Evolutionary conservation across 2,888 invertebrate species (phyloP).

Genomic region (Fragum sueziense): DNA sequence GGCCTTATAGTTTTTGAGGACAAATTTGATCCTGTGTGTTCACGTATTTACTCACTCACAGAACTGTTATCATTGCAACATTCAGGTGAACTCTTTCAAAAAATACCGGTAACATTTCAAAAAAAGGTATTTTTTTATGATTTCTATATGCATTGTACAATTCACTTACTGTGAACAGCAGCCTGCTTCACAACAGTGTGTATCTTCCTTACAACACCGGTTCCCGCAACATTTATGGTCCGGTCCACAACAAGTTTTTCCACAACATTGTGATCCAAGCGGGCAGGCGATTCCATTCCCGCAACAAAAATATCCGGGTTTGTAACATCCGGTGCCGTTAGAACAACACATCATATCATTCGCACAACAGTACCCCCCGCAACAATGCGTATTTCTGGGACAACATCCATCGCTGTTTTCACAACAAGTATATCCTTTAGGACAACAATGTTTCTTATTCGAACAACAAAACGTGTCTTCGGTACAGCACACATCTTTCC

Average conservation of each 20-base stretch:
- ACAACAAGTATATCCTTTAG: slow-evolving; percentile 45
- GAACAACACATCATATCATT: slow-evolving; percentile 50
- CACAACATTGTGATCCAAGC: slow-evolving; percentile 45
- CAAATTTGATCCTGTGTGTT: no score
- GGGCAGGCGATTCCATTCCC: slow-evolving; percentile 56
- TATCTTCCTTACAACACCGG: slow-evolving; percentile 33
- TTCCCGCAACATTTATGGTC: slow-evolving; percentile 40
- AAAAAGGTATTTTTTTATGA: not conserved
- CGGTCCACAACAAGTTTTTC: slow-evolving; percentile 34
- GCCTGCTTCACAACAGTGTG: slow-evolving; percentile 28
- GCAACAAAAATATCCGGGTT: slow-evolving; percentile 50
- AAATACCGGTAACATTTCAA: not conserved
- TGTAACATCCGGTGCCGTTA: slow-evolving; percentile 51
- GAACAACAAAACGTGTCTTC: slow-evolving; percentile 49
- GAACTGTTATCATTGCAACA: no score
- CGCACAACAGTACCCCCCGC: slow-evolving; percentile 52
- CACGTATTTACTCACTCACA: no score
- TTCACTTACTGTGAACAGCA: slow-evolving; percentile 42
- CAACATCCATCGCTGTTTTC: slow-evolving; percentile 50
- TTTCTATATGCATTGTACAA: not conserved
- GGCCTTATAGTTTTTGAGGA: no score
- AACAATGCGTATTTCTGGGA: slow-evolving; percentile 41
- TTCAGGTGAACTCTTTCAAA: no score
- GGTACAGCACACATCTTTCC: slow-evolving; percentile 50
- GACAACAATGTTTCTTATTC: slow-evolving; percentile 52